These are phyloP conservation scores for Halcyon malimbica DNA, from an alignment of 2,113 vertebrate species.

Conservation along the genomic window DNA sequence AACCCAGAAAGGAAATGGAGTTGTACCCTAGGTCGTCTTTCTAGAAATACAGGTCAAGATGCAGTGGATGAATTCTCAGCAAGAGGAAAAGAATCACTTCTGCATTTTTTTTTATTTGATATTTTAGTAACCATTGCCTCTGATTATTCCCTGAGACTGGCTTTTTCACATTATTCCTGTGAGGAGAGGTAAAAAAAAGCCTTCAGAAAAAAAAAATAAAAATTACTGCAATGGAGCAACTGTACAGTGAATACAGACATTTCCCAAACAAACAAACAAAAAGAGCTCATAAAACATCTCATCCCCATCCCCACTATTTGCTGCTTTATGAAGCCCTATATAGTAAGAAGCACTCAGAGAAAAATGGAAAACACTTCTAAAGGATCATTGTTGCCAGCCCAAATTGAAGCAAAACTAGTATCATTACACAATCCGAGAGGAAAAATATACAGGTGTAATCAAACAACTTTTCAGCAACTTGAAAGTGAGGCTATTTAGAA, in stretches of 20 bases:
- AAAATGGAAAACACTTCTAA: slow-evolving; percentile 5
- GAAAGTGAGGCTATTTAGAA: slow-evolving; percentile 25
- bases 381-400: background rate
- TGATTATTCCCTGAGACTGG: background rate
- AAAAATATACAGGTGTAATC: slow-evolving; percentile 5
- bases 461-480: slow-evolving; percentile 31
- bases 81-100: background rate
- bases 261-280: background rate
- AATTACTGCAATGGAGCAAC: background rate
- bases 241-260: background rate
- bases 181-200: background rate
- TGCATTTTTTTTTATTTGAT: background rate
- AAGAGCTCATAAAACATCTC: background rate
- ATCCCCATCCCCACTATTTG: background rate
- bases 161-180: background rate
- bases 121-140: background rate
- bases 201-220: background rate
- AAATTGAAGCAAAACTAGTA: background rate
- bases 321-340: background rate
- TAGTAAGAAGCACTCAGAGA: background rate
- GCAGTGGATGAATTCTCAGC: background rate
- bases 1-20: background rate
- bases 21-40: background rate
- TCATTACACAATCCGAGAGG: slow-evolving; percentile 22
- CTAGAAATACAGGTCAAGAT: background rate